Conservation (phyloP, 2,888 invertebrate species). For the Napeogenes inachia region DNA sequence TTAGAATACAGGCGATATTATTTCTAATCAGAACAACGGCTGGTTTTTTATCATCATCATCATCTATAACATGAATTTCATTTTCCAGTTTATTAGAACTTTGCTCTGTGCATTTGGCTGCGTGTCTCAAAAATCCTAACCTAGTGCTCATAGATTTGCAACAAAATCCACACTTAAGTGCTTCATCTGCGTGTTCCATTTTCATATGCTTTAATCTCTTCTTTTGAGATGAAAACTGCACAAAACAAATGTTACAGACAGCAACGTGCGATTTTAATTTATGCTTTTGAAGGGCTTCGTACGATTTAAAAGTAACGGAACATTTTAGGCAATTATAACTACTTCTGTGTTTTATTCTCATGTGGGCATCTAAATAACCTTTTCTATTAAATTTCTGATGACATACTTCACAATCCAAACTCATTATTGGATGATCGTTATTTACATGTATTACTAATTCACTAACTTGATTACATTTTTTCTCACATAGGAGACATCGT, state of each 20-base stretch:
- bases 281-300: slow-evolving; percentile 45
- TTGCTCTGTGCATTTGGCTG: slow-evolving; percentile 43
- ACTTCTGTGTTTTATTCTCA: slow-evolving; percentile 46
- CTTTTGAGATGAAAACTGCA: slow-evolving; percentile 46
- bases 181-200: slow-evolving; percentile 43
- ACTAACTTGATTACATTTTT: slow-evolving; percentile 44
- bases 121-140: slow-evolving; percentile 52
- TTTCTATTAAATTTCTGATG: slow-evolving; percentile 51
- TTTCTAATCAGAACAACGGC: slow-evolving; percentile 46
- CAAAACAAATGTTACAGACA: slow-evolving; percentile 56
- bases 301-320: slow-evolving; percentile 39
- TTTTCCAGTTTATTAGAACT: slow-evolving; percentile 24
- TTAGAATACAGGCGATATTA: slow-evolving; percentile 53
- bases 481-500: slow-evolving; percentile 52
- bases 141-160: slow-evolving; percentile 48
- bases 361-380: slow-evolving; percentile 50
- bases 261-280: slow-evolving; percentile 50
- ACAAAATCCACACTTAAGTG: slow-evolving; percentile 53
- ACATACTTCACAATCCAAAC: slow-evolving; percentile 49
- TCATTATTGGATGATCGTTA: slow-evolving; percentile 43
- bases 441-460: slow-evolving; percentile 57
- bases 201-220: slow-evolving; percentile 57
- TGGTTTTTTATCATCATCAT: slow-evolving; percentile 38
- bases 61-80: slow-evolving; percentile 28
- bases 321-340: slow-evolving; percentile 51